Evolutionary conservation across 2,888 invertebrate genomes (phyloP).

Genomic region (Dicycla oo): DNA sequence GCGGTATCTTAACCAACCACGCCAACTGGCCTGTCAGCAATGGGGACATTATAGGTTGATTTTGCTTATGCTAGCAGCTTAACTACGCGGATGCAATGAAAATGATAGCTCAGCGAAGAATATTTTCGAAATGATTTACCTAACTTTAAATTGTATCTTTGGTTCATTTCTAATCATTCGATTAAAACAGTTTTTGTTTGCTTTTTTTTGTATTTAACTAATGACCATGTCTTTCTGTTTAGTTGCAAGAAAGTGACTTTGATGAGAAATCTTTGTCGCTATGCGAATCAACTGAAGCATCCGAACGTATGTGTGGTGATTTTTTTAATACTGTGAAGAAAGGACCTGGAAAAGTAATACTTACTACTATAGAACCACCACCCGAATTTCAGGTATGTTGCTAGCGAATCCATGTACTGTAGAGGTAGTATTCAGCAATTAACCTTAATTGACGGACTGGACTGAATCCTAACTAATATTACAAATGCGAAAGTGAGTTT

Average conservation of each 20-base stretch:
- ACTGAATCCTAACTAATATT: no score
- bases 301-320: slow-evolving; percentile 94
- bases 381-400: slow-evolving; percentile 94
- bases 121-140: background rate
- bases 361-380: slow-evolving; percentile 94
- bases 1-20: no score
- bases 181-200: background rate
- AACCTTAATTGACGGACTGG: background rate
- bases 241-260: slow-evolving; percentile 96
- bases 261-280: slow-evolving; percentile 94
- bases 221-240: slow-evolving; percentile 9
- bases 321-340: slow-evolving; percentile 96
- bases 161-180: background rate
- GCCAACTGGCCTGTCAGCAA: no score
- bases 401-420: background rate
- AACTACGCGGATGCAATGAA: background rate
- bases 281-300: slow-evolving; percentile 94
- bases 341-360: slow-evolving; percentile 92
- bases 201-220: background rate
- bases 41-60: no score
- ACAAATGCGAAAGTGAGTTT: no score
- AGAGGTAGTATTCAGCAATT: background rate
- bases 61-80: background rate
- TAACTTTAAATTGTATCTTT: background rate
- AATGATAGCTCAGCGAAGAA: slow-evolving; percentile 15